A percentile compares a stretch with the other conserved stretches of the same genome.
Evolutionary conservation across 2,888 invertebrate species (phyloP).

Genomic region (Agrilus biguttatus): DNA sequence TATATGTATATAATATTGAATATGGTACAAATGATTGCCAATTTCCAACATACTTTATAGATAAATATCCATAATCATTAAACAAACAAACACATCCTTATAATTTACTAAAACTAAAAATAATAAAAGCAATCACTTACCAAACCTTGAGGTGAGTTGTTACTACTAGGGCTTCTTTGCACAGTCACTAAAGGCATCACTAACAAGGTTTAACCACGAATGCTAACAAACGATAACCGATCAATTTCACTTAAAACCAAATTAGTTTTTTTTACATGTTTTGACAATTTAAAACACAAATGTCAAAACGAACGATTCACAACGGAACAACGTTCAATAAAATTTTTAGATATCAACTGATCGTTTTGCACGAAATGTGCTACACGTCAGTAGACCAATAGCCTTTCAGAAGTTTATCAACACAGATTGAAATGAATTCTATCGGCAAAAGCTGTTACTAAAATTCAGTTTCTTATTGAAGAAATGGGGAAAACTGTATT

Average conservation of each 20-base stretch:
- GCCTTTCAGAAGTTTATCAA: too few species aligned
- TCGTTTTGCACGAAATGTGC: too few species aligned
- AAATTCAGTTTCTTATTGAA: too few species aligned
- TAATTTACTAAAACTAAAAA: not conserved
- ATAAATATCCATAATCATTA: too few species aligned
- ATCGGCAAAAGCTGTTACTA: too few species aligned
- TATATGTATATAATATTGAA: too few species aligned
- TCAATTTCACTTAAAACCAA: slow-evolving; percentile 13
- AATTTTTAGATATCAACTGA: too few species aligned
- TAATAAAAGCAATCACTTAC: slow-evolving; percentile 28
- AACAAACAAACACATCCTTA: not conserved
- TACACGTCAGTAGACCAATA: too few species aligned
- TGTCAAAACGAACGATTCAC: slow-evolving; percentile 14
- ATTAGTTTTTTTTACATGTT: slow-evolving; percentile 19
- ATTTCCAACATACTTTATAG: too few species aligned
- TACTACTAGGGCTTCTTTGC: slow-evolving; percentile 56
- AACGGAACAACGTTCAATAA: slow-evolving; percentile 32
- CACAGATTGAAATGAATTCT: too few species aligned
- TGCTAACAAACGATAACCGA: slow-evolving; percentile 7
- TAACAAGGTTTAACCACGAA: slow-evolving; percentile 7
- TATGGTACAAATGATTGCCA: too few species aligned
- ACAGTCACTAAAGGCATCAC: slow-evolving; percentile 58
- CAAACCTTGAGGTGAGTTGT: slow-evolving; percentile 46
- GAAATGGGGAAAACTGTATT: too few species aligned
- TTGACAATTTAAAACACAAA: slow-evolving; percentile 20